Evolutionary conservation across 2,113 vertebrate species (phyloP), one percentile per base, ranked within the genome.

Genomic region (Columbina picui): DNA sequence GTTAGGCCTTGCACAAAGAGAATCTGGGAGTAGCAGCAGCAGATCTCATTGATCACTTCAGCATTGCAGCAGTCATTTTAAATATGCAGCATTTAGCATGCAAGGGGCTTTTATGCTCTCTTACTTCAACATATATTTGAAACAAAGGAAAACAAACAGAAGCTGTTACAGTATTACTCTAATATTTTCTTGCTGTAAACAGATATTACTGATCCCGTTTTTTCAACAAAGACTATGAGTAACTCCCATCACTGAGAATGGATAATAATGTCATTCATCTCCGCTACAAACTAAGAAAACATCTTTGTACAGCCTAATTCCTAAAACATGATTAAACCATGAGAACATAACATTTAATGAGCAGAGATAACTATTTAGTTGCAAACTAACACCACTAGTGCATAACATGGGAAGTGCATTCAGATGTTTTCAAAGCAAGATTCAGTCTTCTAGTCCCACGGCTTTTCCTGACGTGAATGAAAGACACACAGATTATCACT

Each of bases 111-210:
- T 81, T 32, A 49, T 29, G 19, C 8, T 68, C 19, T 69, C 27
- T 77, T 55, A 45, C 43, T 50, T 73, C 78, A 69, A 34, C 34
- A 14, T 27, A 19, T 6, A 9, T 25, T 34, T 50, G 79, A 59
- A 92, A n/a, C 10, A 84, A 89, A 81, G 41, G 52, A 71, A 82
- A 63, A 67, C 7, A 84, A 77, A 89, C 7, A 78, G 64, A 75
- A 70, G 68, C 20, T 81, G 38, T 47, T 84, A 32, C 8, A 64
- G 39, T 50, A 73, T 39, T 73, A 75, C 69, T 34, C 70, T 43
- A 36, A 30, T 14, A 0, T 15, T 23, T 92, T 84, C 59, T 55
- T 78, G 50, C 47, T 71, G 76, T 21, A 76, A 95, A 65, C 34
- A 76, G 67, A 12, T 64, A 68, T 50, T 81, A 41, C 56, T 41